A percentile compares a stretch with the other conserved stretches of the same genome.
Evolutionary conservation across 2,797 vertebrate species (phyloP).

Genomic region (Coluber constrictor): DNA sequence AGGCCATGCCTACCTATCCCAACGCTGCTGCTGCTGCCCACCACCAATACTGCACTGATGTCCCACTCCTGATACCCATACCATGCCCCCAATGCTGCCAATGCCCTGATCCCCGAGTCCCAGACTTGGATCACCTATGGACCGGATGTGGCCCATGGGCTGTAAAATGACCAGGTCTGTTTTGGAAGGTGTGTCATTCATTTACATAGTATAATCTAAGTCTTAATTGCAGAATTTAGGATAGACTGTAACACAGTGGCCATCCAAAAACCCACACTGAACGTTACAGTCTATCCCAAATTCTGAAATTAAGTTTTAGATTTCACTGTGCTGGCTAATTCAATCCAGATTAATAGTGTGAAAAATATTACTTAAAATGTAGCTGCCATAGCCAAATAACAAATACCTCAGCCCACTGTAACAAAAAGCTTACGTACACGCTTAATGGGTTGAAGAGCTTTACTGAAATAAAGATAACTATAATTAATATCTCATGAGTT

Average conservation of each 20-base stretch:
- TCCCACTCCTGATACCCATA: not conserved
- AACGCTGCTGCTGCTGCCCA: not conserved
- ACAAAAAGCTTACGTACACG: slow-evolving; percentile 34
- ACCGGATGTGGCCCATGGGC: not conserved
- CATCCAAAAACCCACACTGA: not conserved
- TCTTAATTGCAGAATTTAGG: not conserved
- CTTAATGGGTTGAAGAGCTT: slow-evolving; percentile 46
- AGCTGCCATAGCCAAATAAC: slow-evolving; percentile 15
- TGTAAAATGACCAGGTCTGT: not conserved
- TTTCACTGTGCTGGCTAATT: not conserved
- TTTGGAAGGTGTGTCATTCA: not conserved
- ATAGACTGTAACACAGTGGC: not conserved
- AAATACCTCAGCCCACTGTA: slow-evolving; percentile 45
- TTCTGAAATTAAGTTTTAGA: not conserved
- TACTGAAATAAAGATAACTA: slow-evolving; percentile 15
- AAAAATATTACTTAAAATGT: not conserved
- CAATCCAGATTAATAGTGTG: not conserved
- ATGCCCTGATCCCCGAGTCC: not conserved
- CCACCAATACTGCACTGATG: not conserved
- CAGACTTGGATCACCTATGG: not conserved
- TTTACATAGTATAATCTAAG: not conserved
- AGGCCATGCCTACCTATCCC: not conserved
- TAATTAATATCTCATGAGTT: not conserved
- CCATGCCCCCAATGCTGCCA: not conserved
- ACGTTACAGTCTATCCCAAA: not conserved